Percentiles rank a stretch among this genome's conserved stretches.
Conservation (phyloP, 30 jellyfish, hydroid and myxozoan genomes). For the Aurelia sp. region DNA sequence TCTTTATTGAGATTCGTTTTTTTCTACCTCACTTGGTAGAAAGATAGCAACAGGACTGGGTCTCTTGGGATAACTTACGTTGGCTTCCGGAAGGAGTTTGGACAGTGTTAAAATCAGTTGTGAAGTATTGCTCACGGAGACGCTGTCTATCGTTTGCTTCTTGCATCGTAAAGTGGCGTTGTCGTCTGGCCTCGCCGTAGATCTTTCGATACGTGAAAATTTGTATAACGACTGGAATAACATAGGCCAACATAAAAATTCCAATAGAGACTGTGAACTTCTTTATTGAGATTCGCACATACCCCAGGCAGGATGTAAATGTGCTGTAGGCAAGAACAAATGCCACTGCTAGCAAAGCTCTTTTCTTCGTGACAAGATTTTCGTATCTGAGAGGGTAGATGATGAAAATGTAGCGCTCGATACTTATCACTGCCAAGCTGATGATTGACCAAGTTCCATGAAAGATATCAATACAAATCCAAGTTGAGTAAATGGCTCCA, state of each 20-base stretch:
- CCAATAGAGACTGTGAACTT: neutral
- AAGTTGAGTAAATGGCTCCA: conserved; percentile 55
- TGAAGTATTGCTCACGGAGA: neutral
- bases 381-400: conserved; percentile 60
- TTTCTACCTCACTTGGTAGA: too few relatives aligned
- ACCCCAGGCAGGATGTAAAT: conserved; percentile 31
- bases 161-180: conserved; percentile 4
- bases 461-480: conserved; percentile 76
- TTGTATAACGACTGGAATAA: conserved; percentile 78
- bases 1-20: neutral
- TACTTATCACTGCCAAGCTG: conserved; percentile 93
- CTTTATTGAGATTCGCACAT: neutral
- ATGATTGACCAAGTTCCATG: conserved; percentile 89
- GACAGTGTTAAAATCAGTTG: neutral
- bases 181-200: conserved; percentile 72
- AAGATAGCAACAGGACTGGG: too few relatives aligned
- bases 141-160: conserved; percentile 24
- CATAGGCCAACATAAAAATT: conserved; percentile 60
- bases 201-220: conserved; percentile 63
- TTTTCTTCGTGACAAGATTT: conserved; percentile 62
- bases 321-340: conserved; percentile 50
- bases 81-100: neutral
- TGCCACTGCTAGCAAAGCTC: conserved; percentile 27
- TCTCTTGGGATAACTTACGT: neutral
- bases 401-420: conserved; percentile 83